Conservation (phyloP, 2,888 invertebrate species). For the Hyalella azteca region DNA sequence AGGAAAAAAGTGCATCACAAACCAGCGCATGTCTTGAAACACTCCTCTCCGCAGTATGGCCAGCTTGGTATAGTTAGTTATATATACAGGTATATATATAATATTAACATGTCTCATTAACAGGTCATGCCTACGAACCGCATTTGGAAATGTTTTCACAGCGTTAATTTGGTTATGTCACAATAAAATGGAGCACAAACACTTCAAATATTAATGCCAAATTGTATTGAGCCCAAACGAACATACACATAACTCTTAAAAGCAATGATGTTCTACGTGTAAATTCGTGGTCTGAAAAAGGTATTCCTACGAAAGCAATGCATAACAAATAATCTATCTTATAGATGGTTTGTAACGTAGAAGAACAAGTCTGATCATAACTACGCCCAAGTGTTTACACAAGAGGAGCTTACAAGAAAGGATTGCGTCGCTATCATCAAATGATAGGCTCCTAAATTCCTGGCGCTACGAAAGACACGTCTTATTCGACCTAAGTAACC, state of each 20-base stretch:
- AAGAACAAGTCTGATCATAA: background rate
- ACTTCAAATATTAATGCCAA: constrained; percentile 29
- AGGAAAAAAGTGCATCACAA: background rate
- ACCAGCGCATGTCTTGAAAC: background rate
- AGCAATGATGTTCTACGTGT: constrained; percentile 27
- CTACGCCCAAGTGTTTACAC: constrained; percentile 10
- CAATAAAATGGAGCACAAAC: constrained; percentile 12
- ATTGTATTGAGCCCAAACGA: constrained; percentile 26
- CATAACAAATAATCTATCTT: constrained; percentile 4
- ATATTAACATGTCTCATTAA: constrained; percentile 26
- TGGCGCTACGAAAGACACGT: constrained; percentile 9
- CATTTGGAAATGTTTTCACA: constrained; percentile 18
- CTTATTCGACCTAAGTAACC: constrained; percentile 14
- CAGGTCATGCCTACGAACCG: background rate
- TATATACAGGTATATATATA: constrained; percentile 34
- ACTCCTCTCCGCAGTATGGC: background rate
- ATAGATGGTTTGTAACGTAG: constrained; percentile 5
- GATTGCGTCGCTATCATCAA: background rate
- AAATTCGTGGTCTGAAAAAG: constrained; percentile 7
- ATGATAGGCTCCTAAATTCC: background rate
- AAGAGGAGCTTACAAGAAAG: background rate
- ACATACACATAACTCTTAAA: constrained; percentile 1
- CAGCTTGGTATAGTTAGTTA: constrained; percentile 32
- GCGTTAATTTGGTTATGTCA: constrained; percentile 26
- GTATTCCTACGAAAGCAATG: constrained; percentile 28